Conservation (phyloP, 2,113 vertebrate species). For the Mormoops blainvillei region DNA sequence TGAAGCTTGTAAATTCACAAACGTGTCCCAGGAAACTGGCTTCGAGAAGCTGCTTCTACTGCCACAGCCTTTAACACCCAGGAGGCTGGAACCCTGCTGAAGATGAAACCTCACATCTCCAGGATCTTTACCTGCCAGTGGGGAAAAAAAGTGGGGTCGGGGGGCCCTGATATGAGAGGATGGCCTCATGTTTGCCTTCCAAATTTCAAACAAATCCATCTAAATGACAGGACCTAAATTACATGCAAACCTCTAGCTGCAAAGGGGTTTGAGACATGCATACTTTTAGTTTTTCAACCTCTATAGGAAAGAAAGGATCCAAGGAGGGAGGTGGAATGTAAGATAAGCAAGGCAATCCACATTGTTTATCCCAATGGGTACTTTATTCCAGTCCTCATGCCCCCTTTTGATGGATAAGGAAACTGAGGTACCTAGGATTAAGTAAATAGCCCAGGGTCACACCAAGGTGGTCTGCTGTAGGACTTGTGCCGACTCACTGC, state of each 20-base stretch:
- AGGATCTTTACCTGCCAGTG: background rate
- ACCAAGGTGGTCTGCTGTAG: background rate
- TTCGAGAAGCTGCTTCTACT: background rate
- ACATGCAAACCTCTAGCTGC: background rate
- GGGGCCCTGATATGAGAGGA: background rate
- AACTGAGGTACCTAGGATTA: background rate
- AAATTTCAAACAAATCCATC: conserved; percentile 33
- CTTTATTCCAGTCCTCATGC: background rate
- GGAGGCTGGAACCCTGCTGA: background rate
- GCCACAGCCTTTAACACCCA: background rate
- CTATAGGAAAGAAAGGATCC: background rate
- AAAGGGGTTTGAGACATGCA: background rate
- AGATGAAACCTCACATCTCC: background rate
- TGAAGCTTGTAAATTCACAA: background rate
- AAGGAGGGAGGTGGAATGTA: background rate
- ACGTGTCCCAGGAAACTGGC: background rate
- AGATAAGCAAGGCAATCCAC: background rate
- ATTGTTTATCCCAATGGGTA: too few relatives aligned
- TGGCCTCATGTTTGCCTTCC: background rate
- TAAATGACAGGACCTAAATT: background rate
- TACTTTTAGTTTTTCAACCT: background rate
- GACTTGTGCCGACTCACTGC: background rate
- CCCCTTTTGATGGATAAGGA: background rate
- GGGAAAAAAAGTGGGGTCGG: background rate
- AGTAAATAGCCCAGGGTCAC: background rate